Conservation (phyloP, 1,140 invertebrate genomes). For the Solenopsis invicta region DNA sequence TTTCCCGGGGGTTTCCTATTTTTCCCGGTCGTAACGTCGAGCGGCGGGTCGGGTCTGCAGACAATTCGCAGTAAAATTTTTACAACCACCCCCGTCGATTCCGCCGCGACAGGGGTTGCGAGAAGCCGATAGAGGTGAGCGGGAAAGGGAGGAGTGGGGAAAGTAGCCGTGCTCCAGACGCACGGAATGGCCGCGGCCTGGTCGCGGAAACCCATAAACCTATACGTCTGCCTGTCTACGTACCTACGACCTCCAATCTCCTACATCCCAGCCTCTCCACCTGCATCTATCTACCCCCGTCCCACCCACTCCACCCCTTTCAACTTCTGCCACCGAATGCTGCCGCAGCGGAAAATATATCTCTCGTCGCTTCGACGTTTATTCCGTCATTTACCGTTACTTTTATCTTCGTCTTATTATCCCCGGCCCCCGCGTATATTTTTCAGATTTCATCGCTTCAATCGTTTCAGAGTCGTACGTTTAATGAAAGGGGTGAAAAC, state of each 20-base stretch:
- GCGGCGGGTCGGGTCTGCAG: slow-evolving; percentile 82
- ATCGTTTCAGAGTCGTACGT: slow-evolving; percentile 3
- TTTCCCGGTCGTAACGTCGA: slow-evolving; percentile 82
- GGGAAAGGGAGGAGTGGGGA: slow-evolving; percentile 53
- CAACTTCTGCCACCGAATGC: slow-evolving; percentile 42
- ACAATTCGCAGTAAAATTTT: slow-evolving; percentile 88
- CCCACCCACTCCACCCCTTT: slow-evolving; percentile 7
- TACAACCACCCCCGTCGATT: slow-evolving; percentile 81
- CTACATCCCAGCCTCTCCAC: slow-evolving; percentile 60
- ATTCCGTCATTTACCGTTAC: slow-evolving; percentile 72
- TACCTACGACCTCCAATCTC: slow-evolving; percentile 77
- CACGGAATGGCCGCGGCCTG: slow-evolving; percentile 82
- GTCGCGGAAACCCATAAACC: slow-evolving; percentile 85
- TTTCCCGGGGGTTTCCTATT: slow-evolving; percentile 83
- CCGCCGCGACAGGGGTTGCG: slow-evolving; percentile 54
- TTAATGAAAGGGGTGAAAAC: background rate
- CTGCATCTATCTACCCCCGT: slow-evolving; percentile 34
- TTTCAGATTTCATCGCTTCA: slow-evolving; percentile 24
- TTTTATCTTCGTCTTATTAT: slow-evolving; percentile 70
- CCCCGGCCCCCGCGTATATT: background rate
- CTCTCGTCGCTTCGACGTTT: slow-evolving; percentile 73
- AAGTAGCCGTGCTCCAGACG: slow-evolving; percentile 80
- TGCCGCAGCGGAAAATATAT: slow-evolving; percentile 66
- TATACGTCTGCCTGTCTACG: slow-evolving; percentile 76
- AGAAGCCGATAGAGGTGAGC: slow-evolving; percentile 39